A percentile compares a stretch with the other conserved stretches of the same genome.
Evolutionary conservation across 2,888 invertebrate genomes (phyloP).

Genomic region (Acanthoscelides obtectus): DNA sequence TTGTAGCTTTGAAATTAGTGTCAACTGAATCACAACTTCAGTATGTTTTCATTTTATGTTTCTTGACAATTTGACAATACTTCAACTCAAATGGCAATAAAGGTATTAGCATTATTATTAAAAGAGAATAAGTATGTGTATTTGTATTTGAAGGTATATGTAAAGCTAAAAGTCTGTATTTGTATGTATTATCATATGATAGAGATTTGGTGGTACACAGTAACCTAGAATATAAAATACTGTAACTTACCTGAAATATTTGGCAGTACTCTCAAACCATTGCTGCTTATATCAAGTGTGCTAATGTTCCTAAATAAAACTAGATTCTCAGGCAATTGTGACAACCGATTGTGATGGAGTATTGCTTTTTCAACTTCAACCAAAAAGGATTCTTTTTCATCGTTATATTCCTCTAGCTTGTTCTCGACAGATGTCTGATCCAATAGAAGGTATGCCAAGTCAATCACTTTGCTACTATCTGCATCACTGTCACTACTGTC

Average conservation of each 20-base stretch:
- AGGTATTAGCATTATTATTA: too few relatives aligned
- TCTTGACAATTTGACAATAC: too few relatives aligned
- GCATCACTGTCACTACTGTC: slow-evolving; percentile 69
- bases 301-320: slow-evolving; percentile 69
- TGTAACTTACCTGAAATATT: slow-evolving; percentile 51
- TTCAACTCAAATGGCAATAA: too few relatives aligned
- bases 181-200: too few relatives aligned
- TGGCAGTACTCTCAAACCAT: slow-evolving; percentile 71
- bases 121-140: too few relatives aligned
- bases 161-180: too few relatives aligned
- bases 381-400: slow-evolving; percentile 55
- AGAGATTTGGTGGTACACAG: too few relatives aligned
- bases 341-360: slow-evolving; percentile 82
- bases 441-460: slow-evolving; percentile 60
- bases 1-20: too few relatives aligned
- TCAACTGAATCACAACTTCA: too few relatives aligned
- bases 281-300: slow-evolving; percentile 83
- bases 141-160: too few relatives aligned
- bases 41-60: too few relatives aligned
- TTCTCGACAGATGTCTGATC: slow-evolving; percentile 57
- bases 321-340: slow-evolving; percentile 58
- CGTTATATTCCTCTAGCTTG: slow-evolving; percentile 59
- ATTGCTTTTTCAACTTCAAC: slow-evolving; percentile 69
- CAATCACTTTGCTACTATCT: slow-evolving; percentile 62
- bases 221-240: slow-evolving; percentile 49